Evolutionary conservation across 2,113 vertebrate species (phyloP), one percentile per base, ranked within the genome.

Genomic region (Lasiurus borealis): DNA sequence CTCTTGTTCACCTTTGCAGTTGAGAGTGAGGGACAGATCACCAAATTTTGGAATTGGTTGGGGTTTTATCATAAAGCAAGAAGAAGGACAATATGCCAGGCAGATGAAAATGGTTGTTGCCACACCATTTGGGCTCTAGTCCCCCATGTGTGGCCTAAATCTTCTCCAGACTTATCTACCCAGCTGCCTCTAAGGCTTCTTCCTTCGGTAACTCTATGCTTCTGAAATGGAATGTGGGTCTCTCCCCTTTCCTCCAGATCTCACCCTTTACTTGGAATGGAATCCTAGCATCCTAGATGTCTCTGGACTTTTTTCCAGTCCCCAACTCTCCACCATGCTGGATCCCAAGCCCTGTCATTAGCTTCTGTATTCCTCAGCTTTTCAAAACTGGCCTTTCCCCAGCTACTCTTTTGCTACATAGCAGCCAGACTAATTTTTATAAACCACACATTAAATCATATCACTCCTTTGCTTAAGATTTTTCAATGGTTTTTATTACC

Each of bases 291-390:
- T 68, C 18, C 40, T 46, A 5, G 44, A 68, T 8, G 9, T 82
- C 11, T 46, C 36, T 0, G 1, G 64, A 66, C 5, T 29, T 44
- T 16, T 27, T 34, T 50, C 19, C 19, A 6, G 4, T 36, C 34
- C 19, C n/a, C 19, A 21, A 31, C 3, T 54, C 23, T 48, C 27
- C 5, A 5, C 8, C 54, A 6, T 0, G 0, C n/a, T 73, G 2
- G 15, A 21, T 4, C 29, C 36, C 73, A 64, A 34, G 52, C 54
- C 31, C 52, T 25, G 6, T 15, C 54, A 31, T 54, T 27, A 12
- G 50, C 52, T 36, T 1, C 12, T 48, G 27, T 3, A 19, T 46
- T 23, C 77, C 57, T 23, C 72, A 62, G n/a, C 48, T 16, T 25
- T 16, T 75, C 69, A 36, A 15, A 6, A 46, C 1, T 72, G 50